phyloP scores from a whole-genome alignment of 2,797 vertebrate genomes.

The Schizopygopsis malacanthus region DNA sequence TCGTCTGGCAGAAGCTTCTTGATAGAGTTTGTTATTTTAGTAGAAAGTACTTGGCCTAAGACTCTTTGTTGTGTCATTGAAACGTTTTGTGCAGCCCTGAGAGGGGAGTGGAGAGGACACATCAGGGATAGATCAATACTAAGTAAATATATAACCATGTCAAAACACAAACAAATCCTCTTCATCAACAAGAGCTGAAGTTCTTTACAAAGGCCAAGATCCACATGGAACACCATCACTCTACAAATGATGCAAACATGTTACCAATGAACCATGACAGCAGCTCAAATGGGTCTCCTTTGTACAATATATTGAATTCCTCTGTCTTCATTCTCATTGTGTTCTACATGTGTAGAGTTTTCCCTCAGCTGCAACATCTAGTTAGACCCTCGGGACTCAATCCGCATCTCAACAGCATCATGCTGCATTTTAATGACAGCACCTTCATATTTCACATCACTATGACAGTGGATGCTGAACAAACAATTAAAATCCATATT shows the following conservation, averaged over 20 bases:
- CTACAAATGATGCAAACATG: constrained; percentile 46
- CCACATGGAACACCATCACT: constrained; percentile 12
- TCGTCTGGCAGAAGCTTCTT: constrained; percentile 36
- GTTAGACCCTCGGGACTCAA: not conserved
- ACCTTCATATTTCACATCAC: not conserved
- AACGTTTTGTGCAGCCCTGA: constrained; percentile 39
- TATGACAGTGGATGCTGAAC: not conserved
- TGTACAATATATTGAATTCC: not conserved
- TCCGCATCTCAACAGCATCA: not conserved
- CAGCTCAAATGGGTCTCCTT: not conserved
- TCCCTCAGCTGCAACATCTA: not conserved
- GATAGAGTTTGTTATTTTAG: constrained; percentile 21
- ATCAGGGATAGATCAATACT: constrained; percentile 64
- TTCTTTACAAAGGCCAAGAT: constrained; percentile 28
- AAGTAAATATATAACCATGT: constrained; percentile 65
- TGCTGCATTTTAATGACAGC: not conserved
- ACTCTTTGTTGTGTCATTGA: constrained; percentile 53
- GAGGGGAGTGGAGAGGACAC: constrained; percentile 44
- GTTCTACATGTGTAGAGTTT: not conserved
- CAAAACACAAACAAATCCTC: constrained; percentile 64
- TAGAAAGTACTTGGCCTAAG: constrained; percentile 5
- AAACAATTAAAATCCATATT: not conserved
- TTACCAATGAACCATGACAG: not conserved
- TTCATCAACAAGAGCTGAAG: constrained; percentile 40
- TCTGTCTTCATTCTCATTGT: too few species aligned